Conservation (phyloP, 2,113 vertebrate genomes). For the Chionomys nivalis region DNA sequence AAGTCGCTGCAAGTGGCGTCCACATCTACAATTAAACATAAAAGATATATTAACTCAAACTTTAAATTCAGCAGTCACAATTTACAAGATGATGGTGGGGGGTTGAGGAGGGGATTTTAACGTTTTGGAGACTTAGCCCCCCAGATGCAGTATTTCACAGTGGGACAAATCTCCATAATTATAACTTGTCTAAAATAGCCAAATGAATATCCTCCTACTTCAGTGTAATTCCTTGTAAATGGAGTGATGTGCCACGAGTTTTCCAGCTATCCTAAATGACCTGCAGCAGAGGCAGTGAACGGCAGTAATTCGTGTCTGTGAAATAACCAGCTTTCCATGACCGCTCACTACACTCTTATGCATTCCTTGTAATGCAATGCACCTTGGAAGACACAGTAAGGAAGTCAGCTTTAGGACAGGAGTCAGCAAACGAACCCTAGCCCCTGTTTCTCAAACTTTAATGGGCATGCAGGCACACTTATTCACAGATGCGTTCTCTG, state of each 20-base stretch:
- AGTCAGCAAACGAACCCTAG: not conserved
- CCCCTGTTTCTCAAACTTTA: not conserved
- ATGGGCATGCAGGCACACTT: not conserved
- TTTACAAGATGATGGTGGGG: not conserved
- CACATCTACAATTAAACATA: slow-evolving; percentile 91
- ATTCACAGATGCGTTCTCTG: not conserved
- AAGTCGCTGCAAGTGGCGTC: slow-evolving; percentile 99
- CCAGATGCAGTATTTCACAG: not conserved
- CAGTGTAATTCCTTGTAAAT: not conserved
- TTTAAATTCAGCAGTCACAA: not conserved
- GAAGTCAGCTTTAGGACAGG: not conserved
- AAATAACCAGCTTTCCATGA: not conserved
- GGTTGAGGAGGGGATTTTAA: not conserved
- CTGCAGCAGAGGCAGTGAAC: not conserved
- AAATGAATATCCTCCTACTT: not conserved
- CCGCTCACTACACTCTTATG: not conserved
- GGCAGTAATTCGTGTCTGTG: not conserved
- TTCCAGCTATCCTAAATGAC: slow-evolving; percentile 35
- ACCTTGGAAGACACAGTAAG: not conserved
- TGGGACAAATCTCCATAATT: not conserved
- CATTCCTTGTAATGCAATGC: not conserved
- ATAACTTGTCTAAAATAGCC: not conserved
- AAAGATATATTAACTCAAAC: slow-evolving; percentile 22
- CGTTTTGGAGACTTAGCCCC: not conserved
- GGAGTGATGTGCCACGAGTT: not conserved